A percentile compares a stretch with the other conserved stretches of the same genome.
These are phyloP conservation scores for Macrobrachium rosenbergii DNA, from an alignment of 1,140 invertebrate species.

Conservation along the genomic window DNA sequence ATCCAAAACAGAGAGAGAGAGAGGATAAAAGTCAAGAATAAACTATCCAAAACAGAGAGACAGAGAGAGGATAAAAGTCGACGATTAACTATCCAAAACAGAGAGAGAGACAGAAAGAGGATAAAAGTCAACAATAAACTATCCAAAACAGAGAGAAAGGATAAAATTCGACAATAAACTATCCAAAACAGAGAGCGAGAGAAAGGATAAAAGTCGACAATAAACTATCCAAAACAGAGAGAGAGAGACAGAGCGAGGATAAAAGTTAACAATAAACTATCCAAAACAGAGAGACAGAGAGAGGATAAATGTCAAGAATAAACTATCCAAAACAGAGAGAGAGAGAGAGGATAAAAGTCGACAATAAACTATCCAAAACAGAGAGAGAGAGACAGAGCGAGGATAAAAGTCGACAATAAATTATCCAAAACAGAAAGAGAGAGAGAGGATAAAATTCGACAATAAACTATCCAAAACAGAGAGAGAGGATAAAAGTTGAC, in stretches of 20 bases:
- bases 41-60: neutral
- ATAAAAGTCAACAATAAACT: too few relatives aligned
- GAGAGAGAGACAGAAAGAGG: too few relatives aligned
- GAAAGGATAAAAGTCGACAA: neutral
- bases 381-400: conserved; percentile 8
- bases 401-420: neutral
- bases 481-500: neutral
- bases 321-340: neutral
- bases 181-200: neutral
- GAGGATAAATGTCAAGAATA: neutral
- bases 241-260: neutral
- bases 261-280: neutral
- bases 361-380: neutral
- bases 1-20: neutral
- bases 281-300: conserved; percentile 11
- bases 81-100: neutral
- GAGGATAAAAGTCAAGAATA: neutral
- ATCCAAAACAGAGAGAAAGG: neutral
- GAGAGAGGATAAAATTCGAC: neutral
- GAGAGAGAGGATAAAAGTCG: neutral
- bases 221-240: neutral
- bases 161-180: neutral
- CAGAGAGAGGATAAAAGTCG: conserved; percentile 12
- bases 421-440: neutral
- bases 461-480: neutral